Evolutionary conservation across 2,113 vertebrate species (phyloP).

Genomic region (Scopus umbretta): DNA sequence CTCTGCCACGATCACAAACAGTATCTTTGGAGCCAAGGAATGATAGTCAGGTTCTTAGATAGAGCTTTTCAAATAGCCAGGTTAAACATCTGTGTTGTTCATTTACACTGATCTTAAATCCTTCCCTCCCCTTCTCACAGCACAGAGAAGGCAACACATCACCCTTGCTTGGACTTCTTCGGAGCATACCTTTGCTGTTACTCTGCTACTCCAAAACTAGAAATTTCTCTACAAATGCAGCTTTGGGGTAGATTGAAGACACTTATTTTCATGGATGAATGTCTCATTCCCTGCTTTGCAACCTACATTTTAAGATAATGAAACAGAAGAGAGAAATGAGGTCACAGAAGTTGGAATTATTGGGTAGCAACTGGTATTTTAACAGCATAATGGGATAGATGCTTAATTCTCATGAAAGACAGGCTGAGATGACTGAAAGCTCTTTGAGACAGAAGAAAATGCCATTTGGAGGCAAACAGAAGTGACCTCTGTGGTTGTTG

Average conservation of each 20-base stretch:
- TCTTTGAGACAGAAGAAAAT: background rate
- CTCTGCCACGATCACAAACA: background rate
- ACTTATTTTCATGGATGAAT: background rate
- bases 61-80: background rate
- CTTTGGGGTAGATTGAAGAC: background rate
- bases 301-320: background rate
- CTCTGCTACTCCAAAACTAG: background rate
- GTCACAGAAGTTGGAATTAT: background rate
- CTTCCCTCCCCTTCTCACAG: background rate
- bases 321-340: background rate
- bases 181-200: background rate
- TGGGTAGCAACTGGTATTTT: background rate
- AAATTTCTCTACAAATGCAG: background rate
- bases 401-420: background rate
- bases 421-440: background rate
- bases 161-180: background rate
- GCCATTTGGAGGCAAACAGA: background rate
- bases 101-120: background rate
- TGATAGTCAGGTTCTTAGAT: background rate
- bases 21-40: background rate
- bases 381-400: background rate
- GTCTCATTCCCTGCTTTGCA: background rate
- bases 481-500: background rate
- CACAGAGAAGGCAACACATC: background rate
- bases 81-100: background rate